Base-by-base conservation (phyloP, 2,113 vertebrate genomes). In the Cyprinodon variegatus region DNA sequence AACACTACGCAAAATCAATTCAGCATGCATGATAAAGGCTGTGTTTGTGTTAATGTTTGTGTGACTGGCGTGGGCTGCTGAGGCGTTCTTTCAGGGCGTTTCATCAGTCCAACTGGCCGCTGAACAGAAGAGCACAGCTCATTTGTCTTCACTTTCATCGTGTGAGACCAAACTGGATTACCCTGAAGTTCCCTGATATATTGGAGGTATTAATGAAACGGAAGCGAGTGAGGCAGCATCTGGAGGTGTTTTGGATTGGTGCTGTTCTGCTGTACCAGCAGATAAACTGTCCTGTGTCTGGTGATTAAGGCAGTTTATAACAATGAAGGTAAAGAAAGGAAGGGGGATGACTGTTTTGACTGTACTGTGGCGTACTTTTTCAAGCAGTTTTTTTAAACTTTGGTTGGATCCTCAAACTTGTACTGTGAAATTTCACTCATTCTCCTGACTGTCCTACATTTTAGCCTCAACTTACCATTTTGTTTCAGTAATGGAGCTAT, bases 1-100 rank as follows among this genome's bases (percentile, higher is more conserved):
- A 76, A 83, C 64, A 72, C 41, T n/a, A 79, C 22, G 65, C 60
- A 46, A 74, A 78, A 86, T 79, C 0, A 48, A 88, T 88, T 83
- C 5, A 71, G n/a, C 72, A 72, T 10, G n/a, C 57, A 10, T n/a
- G 50, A 76, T 74, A 79, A 83, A 84, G 67, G 70, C 61, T 62
- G 48, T 36, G 36, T 71, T 84, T 74, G 69, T 77, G 53, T 48
- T 38, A 8, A 17, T 61, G 70, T 64, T 69, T 61, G 63, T 41
- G 70, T 45, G 60, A 72, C 64, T 37, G 68, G 63, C 39, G 61
- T 45, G 57, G 74, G 84, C 53, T 64, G 71, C 61, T 0, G 39
- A 37, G 53, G 39, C 13, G 36, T 70, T 83, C 72, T 86, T 86
- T 78, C 84, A 74, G 43, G 63, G n/a, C 46, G 36, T 84, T 89